A percentile compares a stretch with the other conserved stretches of the same genome.
phyloP scores from a whole-genome alignment of 92 coral and sea anemone species.

The Blastomussa wellsi region DNA sequence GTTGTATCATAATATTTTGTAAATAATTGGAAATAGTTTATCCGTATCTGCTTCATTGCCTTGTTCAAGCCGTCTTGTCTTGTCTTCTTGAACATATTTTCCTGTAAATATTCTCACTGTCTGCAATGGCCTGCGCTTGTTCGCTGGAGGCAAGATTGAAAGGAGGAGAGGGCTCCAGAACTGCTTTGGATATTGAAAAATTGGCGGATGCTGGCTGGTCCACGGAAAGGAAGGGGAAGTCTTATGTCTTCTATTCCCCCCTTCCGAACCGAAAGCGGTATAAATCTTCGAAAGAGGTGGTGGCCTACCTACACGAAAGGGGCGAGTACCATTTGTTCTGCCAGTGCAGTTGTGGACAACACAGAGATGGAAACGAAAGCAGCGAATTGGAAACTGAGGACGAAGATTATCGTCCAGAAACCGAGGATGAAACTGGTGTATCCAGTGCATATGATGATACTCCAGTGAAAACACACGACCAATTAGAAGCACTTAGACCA shows the following conservation, averaged over 20 bases:
- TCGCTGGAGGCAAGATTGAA: neutral
- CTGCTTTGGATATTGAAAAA: neutral
- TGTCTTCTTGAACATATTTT: neutral
- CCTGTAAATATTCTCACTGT: neutral
- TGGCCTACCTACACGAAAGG: neutral
- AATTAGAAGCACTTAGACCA: neutral
- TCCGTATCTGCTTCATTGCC: neutral
- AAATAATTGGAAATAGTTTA: neutral
- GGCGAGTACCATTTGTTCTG: neutral
- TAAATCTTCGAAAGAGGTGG: slow-evolving; percentile 2
- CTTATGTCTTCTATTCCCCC: neutral
- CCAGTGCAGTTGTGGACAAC: neutral
- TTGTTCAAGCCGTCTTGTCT: neutral
- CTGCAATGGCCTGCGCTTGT: neutral
- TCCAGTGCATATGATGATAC: slow-evolving; percentile 1
- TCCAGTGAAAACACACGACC: neutral
- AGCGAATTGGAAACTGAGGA: neutral
- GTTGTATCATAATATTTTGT: neutral
- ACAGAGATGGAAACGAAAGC: neutral
- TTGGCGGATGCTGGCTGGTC: neutral
- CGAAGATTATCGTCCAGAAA: neutral
- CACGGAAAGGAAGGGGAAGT: neutral
- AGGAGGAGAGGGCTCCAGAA: slow-evolving; percentile 11
- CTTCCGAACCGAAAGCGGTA: neutral
- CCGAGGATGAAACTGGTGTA: slow-evolving; percentile 1